These are phyloP conservation scores for Pterostichus madidus DNA, from an alignment of 2,888 invertebrate species.

Conservation along the genomic window DNA sequence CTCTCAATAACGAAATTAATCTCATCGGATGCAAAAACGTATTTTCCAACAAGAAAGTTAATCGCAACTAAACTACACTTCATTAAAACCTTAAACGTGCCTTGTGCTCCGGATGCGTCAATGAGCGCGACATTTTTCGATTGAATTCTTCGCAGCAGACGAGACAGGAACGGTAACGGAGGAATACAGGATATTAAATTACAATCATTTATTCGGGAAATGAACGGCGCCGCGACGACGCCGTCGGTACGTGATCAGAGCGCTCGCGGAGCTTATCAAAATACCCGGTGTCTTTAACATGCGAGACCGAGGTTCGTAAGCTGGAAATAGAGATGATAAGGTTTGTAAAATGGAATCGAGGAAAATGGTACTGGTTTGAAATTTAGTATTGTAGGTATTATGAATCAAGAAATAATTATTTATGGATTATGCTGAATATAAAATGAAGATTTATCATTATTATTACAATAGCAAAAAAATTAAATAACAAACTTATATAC, in stretches of 20 bases:
- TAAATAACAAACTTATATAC: too few species aligned
- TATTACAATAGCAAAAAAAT: too few species aligned
- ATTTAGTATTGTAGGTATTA: background rate
- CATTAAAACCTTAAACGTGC: constrained; percentile 26
- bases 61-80: constrained; percentile 39
- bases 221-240: constrained; percentile 70
- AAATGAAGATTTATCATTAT: too few species aligned
- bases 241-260: constrained; percentile 43
- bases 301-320: background rate
- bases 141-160: background rate
- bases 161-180: constrained; percentile 41
- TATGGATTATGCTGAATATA: constrained; percentile 1
- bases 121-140: constrained; percentile 3
- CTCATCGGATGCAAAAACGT: constrained; percentile 35
- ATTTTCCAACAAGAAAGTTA: constrained; percentile 35
- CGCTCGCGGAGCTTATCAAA: constrained; percentile 59
- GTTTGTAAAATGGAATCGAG: background rate
- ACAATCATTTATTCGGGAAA: constrained; percentile 78
- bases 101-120: background rate
- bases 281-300: constrained; percentile 33
- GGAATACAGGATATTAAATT: constrained; percentile 75
- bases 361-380: background rate
- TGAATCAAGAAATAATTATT: constrained; percentile 21
- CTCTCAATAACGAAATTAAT: constrained; percentile 39
- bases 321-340: constrained; percentile 10